Conservation (phyloP, 1,140 invertebrate species). For the Heliconius nattereri region DNA sequence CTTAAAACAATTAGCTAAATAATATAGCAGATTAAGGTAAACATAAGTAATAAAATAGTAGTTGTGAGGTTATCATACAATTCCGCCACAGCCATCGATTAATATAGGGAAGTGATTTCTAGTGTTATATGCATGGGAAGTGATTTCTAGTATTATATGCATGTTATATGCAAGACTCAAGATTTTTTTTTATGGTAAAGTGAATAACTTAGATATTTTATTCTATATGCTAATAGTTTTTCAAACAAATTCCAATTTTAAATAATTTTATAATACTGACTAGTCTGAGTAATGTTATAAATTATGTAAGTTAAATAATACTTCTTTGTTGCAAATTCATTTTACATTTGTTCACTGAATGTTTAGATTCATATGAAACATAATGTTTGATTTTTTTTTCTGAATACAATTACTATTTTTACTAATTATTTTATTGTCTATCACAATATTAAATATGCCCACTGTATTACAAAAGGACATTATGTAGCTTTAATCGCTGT, state of each 20-base stretch:
- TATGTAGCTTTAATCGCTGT: background rate
- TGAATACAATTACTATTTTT: background rate
- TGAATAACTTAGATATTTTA: background rate
- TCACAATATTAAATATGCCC: background rate
- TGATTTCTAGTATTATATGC: conserved; percentile 1
- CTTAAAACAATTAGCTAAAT: conserved; percentile 39
- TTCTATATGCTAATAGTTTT: background rate
- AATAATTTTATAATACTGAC: background rate
- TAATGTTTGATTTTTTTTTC: background rate
- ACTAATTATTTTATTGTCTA: background rate
- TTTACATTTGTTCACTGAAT: background rate
- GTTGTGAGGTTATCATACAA: conserved; percentile 2
- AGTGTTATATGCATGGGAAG: background rate
- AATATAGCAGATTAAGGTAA: conserved; percentile 14
- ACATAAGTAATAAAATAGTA: background rate
- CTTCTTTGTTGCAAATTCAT: background rate
- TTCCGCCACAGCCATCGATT: background rate
- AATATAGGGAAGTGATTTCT: background rate
- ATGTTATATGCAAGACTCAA: conserved; percentile 8
- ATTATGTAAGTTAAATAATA: background rate
- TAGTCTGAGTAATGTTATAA: background rate
- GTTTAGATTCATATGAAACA: background rate
- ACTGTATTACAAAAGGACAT: background rate
- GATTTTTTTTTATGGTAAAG: background rate
- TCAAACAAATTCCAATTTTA: background rate